Conservation (phyloP, 2,888 invertebrate genomes). For the Ectropis crepuscularia region DNA sequence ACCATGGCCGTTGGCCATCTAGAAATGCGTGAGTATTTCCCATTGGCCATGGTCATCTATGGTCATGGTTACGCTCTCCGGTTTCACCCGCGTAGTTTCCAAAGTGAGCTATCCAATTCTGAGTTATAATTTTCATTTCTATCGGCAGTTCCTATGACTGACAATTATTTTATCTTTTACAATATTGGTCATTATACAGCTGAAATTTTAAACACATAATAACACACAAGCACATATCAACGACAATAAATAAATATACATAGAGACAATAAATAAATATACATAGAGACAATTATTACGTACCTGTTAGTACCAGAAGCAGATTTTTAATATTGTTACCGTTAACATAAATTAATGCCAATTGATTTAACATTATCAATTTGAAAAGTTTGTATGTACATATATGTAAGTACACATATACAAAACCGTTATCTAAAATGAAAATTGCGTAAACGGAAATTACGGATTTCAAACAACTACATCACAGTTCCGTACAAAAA, state of each 20-base stretch:
- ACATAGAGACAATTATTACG: conserved; percentile 27
- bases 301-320: conserved; percentile 59
- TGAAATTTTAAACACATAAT: background rate
- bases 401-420: conserved; percentile 20
- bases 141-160: too few species aligned
- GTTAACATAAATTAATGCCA: conserved; percentile 51
- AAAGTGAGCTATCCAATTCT: too few species aligned
- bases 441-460: too few species aligned
- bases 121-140: too few species aligned
- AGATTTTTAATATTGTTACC: conserved; percentile 52
- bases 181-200: background rate
- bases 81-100: too few species aligned
- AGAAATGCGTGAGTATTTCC: too few species aligned
- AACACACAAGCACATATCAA: background rate
- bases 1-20: too few species aligned
- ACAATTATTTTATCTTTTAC: background rate
- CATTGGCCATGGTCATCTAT: too few species aligned
- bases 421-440: background rate
- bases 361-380: conserved; percentile 33
- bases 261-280: conserved; percentile 20
- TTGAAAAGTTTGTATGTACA: conserved; percentile 19
- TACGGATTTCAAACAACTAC: too few species aligned
- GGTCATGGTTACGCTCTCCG: too few species aligned
- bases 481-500: too few species aligned
- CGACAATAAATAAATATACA: background rate